phyloP scores from a whole-genome alignment of 23 tunicate species.

The Ciona savignyi region DNA sequence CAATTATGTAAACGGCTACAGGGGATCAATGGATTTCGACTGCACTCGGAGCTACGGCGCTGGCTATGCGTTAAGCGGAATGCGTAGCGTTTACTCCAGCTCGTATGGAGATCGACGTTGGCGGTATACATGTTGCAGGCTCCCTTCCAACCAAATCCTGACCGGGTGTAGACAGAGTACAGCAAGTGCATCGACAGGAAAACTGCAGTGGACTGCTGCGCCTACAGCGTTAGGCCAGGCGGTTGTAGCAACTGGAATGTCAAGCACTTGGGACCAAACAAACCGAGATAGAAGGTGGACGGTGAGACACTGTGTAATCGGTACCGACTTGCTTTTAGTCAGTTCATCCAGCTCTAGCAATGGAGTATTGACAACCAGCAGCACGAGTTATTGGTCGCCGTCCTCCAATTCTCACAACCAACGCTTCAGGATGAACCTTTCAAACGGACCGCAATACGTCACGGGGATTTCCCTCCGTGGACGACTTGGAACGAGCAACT shows the following conservation, averaged over 20 bases:
- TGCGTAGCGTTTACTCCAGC: not conserved
- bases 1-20: slow-evolving; percentile 10
- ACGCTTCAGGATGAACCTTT: slow-evolving; percentile 5
- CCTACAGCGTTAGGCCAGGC: not conserved
- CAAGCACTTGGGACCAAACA: not conserved
- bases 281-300: slow-evolving; percentile 2
- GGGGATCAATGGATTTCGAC: slow-evolving; percentile 7
- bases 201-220: slow-evolving; percentile 8
- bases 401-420: slow-evolving; percentile 8
- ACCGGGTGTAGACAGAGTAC: slow-evolving; percentile 2
- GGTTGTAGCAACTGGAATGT: slow-evolving; percentile 22
- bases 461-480: slow-evolving; percentile 17
- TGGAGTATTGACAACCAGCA: not conserved
- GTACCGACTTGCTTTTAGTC: not conserved
- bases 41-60: slow-evolving; percentile 9
- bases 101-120: slow-evolving; percentile 10
- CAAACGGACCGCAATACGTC: slow-evolving; percentile 15
- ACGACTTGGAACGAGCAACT: not conserved
- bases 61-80: slow-evolving; percentile 11
- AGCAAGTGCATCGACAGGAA: not conserved
- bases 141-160: slow-evolving; percentile 4
- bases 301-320: slow-evolving; percentile 14
- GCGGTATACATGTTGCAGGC: slow-evolving; percentile 14
- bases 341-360: slow-evolving; percentile 5
- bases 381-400: not conserved